Percentiles rank a stretch among this genome's conserved stretches.
phyloP scores from a whole-genome alignment of 23 tunicate genomes.

The Halocynthia aurantium region DNA sequence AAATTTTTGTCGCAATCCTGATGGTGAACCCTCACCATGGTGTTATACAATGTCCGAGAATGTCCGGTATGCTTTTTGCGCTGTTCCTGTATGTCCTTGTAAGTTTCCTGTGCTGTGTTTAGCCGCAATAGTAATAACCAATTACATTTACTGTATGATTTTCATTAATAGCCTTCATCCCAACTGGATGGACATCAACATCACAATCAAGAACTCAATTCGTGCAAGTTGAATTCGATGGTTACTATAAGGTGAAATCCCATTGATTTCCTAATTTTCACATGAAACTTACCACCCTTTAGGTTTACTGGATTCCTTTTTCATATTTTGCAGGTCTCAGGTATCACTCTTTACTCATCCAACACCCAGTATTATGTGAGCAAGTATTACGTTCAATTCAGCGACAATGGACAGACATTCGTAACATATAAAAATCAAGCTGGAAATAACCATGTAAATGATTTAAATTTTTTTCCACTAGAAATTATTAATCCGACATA shows the following conservation, averaged over 20 bases:
- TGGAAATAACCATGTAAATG: conserved; percentile 59
- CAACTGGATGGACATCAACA: conserved; percentile 77
- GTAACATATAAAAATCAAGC: conserved; percentile 34
- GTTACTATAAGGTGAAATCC: conserved; percentile 62
- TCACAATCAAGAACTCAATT: conserved; percentile 27
- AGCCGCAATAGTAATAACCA: background rate
- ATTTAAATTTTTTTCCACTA: background rate
- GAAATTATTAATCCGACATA: no score
- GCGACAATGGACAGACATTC: conserved; percentile 64
- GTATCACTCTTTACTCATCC: conserved; percentile 50
- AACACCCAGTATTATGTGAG: conserved; percentile 34
- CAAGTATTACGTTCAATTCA: conserved; percentile 44
- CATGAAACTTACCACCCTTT: background rate
- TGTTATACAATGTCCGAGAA: conserved; percentile 73
- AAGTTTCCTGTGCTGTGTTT: background rate
- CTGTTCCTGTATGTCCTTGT: conserved; percentile 78
- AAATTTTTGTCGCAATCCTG: conserved; percentile 82
- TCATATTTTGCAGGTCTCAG: conserved; percentile 45
- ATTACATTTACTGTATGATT: background rate
- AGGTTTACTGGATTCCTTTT: background rate
- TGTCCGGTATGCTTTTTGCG: conserved; percentile 55
- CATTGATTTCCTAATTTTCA: background rate
- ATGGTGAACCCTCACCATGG: conserved; percentile 67
- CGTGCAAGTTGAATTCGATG: conserved; percentile 74
- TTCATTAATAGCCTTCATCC: conserved; percentile 36